Evolutionary conservation across 2,888 invertebrate species (phyloP), one percentile per base, ranked within the genome.

Genomic region (Erebia ligea): DNA sequence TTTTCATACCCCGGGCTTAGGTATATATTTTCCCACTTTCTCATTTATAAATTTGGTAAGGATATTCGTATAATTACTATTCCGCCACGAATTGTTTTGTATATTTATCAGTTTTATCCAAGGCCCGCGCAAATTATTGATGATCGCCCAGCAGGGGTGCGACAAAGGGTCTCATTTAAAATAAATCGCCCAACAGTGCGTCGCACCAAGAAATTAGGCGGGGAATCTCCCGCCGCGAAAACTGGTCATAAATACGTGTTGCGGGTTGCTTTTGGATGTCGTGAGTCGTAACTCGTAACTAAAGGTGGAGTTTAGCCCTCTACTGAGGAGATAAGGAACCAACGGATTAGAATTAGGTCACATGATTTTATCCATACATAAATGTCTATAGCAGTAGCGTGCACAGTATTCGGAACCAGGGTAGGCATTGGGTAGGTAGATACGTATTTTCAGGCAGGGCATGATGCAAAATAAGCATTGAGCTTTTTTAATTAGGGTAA

Each of bases 171-270:
- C 88, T 87, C 83, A 86, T 89, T 91, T 89, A 83, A 87, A 87
- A 93, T 91, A 91, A 93, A 93, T 92, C 88, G 92, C 87, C 81
- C 88, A 87, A 89, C 91, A 90, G 89, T 86, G 90, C 89, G 87
- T 89, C 88, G 90, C 88, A 86, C 85, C 88, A 83, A 87, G 89
- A 90, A 92, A 92, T 92, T 93, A 93, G 92, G 91, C 87, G 86
- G 83, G 81, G 86, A 85, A 85, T 86, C 91, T 86, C 92, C 93
- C 86, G 92, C 88, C 88, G 93, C 87, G 93, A 91, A 89, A 87
- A 87, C 91, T 89, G 90, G 82, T 90, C 92, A 90, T 92, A 90
- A 92, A 92, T 91, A 91, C 88, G 85, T 88, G 90, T 91, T 88
- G 86, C 86, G 84, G 83, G 83, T 78, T 80, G 83, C 80, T 79